Conservation (phyloP, 2,113 vertebrate species). For the Arenaria interpres region DNA sequence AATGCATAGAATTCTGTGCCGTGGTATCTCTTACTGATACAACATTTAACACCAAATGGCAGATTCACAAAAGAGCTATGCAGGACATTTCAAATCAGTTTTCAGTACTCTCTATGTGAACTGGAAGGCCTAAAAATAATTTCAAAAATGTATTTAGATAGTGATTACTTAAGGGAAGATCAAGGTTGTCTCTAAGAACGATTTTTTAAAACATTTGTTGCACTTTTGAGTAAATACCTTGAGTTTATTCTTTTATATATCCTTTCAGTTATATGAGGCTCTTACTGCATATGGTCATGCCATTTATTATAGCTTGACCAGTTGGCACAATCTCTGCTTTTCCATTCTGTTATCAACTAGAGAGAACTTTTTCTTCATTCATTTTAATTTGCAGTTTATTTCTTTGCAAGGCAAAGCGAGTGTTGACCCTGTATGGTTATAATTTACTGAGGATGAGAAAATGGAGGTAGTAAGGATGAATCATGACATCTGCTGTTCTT, state of each 20-base stretch:
- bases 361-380: not conserved
- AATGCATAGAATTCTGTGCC: not conserved
- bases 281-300: not conserved
- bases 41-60: not conserved
- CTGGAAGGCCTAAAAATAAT: not conserved
- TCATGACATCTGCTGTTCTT: slow-evolving; percentile 15
- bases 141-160: not conserved
- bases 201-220: not conserved
- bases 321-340: not conserved
- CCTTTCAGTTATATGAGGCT: not conserved
- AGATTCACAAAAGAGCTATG: not conserved
- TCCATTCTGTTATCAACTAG: not conserved
- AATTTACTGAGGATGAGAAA: slow-evolving; percentile 15
- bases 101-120: not conserved
- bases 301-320: not conserved
- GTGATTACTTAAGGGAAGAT: not conserved
- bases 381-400: not conserved
- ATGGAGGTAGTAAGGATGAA: slow-evolving; percentile 20
- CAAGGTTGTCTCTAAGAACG: not conserved
- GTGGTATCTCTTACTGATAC: not conserved
- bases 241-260: not conserved
- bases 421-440: not conserved
- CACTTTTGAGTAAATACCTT: not conserved
- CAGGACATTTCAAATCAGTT: not conserved
- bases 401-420: not conserved